Evolutionary conservation across 2,797 vertebrate species (phyloP).

Genomic region (Acropternis orthonyx): DNA sequence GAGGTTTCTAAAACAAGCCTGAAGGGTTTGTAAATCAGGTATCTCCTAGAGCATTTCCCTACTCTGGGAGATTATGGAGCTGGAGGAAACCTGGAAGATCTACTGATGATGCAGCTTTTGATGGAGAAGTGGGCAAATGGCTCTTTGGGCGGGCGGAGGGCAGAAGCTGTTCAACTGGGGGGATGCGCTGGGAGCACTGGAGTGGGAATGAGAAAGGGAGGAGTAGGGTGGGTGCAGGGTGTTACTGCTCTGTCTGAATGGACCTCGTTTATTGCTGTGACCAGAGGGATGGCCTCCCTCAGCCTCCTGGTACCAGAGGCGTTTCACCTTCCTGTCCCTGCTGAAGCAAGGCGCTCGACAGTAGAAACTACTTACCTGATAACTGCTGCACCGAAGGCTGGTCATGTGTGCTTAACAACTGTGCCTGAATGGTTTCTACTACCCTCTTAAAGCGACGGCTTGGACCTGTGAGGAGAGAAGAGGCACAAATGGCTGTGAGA

Average conservation of each 20-base stretch:
- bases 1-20: conserved; percentile 40
- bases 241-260: conserved; percentile 57
- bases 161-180: conserved; percentile 40
- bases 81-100: neutral
- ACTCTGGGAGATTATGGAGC: neutral
- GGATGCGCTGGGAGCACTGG: conserved; percentile 26
- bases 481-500: neutral
- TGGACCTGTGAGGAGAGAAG: conserved; percentile 82
- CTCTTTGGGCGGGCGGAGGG: conserved; percentile 64
- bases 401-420: conserved; percentile 97
- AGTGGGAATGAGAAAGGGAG: conserved; percentile 51
- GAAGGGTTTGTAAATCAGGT: conserved; percentile 31
- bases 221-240: conserved; percentile 22
- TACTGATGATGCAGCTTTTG: conserved; percentile 56
- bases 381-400: conserved; percentile 95
- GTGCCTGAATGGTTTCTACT: conserved; percentile 98
- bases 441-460: conserved; percentile 99
- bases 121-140: conserved; percentile 69
- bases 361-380: conserved; percentile 87
- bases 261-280: neutral
- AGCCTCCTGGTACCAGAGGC: conserved; percentile 27
- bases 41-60: neutral
- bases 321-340: conserved; percentile 44
- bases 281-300: conserved; percentile 42
- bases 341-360: conserved; percentile 50